Evolutionary conservation across 2,888 invertebrate species (phyloP).

Genomic region (Mechanitis mazaeus): DNA sequence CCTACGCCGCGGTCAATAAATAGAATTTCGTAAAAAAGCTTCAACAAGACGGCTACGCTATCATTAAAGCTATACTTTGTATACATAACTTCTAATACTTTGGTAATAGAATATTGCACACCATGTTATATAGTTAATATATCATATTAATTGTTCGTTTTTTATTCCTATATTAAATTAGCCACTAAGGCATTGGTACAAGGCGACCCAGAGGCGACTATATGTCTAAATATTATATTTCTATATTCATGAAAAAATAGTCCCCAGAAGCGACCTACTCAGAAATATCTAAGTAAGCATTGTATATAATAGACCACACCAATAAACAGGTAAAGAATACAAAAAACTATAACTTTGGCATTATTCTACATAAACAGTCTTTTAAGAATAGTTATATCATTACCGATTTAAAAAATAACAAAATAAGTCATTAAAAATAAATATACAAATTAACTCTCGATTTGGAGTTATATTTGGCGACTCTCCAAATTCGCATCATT

Average conservation of each 20-base stretch:
- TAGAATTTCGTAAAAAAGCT: constrained; percentile 75
- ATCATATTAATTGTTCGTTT: constrained; percentile 36
- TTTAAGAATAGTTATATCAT: constrained; percentile 13
- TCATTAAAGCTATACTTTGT: constrained; percentile 74
- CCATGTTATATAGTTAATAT: constrained; percentile 51
- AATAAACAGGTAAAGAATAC: constrained; percentile 4
- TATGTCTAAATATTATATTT: constrained; percentile 20
- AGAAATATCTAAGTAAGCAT: constrained; percentile 20
- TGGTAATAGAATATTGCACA: constrained; percentile 74
- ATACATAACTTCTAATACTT: constrained; percentile 72
- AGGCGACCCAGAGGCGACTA: constrained; percentile 34
- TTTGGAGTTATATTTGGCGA: constrained; percentile 39
- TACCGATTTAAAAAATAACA: constrained; percentile 8
- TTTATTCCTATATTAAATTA: constrained; percentile 36
- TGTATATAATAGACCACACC: too few species aligned
- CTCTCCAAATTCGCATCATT: constrained; percentile 60
- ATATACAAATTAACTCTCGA: neutral
- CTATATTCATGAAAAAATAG: constrained; percentile 15
- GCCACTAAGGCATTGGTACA: constrained; percentile 57
- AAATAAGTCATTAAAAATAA: constrained; percentile 2
- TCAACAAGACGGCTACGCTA: constrained; percentile 75
- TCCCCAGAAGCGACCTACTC: constrained; percentile 25
- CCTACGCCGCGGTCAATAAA: constrained; percentile 69
- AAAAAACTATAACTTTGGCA: constrained; percentile 19
- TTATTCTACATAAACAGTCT: constrained; percentile 21